These are phyloP conservation scores for Stegodyphus dumicola DNA, from an alignment of 1,140 invertebrate genomes.

Conservation along the genomic window DNA sequence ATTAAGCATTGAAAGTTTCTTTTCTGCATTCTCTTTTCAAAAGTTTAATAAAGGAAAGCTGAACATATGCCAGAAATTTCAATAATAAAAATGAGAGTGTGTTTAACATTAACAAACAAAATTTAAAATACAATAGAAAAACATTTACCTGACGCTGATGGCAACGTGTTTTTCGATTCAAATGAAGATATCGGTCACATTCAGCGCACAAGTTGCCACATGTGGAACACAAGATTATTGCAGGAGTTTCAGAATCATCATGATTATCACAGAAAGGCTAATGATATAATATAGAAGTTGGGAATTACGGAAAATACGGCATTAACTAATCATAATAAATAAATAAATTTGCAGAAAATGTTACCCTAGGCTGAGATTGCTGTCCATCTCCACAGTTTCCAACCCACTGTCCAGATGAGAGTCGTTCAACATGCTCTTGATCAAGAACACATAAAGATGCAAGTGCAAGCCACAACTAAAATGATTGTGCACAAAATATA, in stretches of 20 bases:
- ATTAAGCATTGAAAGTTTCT: no score
- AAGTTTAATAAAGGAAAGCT: no score
- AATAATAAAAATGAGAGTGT: no score
- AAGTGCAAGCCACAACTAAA: slow-evolving; percentile 85
- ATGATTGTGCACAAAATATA: background rate
- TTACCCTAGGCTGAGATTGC: slow-evolving; percentile 75
- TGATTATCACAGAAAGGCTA: slow-evolving; percentile 93
- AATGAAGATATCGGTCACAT: slow-evolving; percentile 93
- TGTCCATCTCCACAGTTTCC: slow-evolving; percentile 69
- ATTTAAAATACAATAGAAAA: no score
- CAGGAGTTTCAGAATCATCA: slow-evolving; percentile 93
- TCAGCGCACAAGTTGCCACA: slow-evolving; percentile 95
- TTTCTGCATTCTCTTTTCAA: no score
- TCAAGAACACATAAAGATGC: slow-evolving; percentile 93
- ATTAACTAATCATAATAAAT: background rate
- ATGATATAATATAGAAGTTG: background rate
- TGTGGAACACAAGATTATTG: slow-evolving; percentile 88
- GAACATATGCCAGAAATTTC: no score
- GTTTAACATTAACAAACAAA: no score
- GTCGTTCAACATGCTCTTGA: slow-evolving; percentile 87
- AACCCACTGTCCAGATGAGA: slow-evolving; percentile 79
- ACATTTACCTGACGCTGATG: slow-evolving; percentile 84
- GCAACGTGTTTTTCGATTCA: slow-evolving; percentile 85
- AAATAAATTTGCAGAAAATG: slow-evolving; percentile 59
- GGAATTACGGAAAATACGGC: background rate